Evolutionary conservation across 2,113 vertebrate species (phyloP).

Genomic region (Speoplatyrhinus poulsoni): DNA sequence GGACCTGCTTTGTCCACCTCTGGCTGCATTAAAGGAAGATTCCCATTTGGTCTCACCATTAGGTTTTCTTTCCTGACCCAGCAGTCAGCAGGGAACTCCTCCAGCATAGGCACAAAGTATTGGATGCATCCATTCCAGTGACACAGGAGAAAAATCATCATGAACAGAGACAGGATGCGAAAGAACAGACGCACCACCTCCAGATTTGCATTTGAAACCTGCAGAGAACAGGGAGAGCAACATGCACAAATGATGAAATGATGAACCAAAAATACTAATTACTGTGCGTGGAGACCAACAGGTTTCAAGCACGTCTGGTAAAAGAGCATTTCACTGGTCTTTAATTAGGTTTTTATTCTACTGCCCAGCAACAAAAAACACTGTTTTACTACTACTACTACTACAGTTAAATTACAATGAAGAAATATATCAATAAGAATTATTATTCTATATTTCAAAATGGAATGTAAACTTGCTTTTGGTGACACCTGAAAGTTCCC

Average conservation of each 20-base stretch:
- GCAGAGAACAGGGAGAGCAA: background rate
- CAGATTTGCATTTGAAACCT: slow-evolving; percentile 76
- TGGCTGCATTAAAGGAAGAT: background rate
- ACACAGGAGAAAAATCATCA: slow-evolving; percentile 78
- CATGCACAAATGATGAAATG: background rate
- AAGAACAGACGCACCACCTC: slow-evolving; percentile 72
- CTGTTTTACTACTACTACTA: no score
- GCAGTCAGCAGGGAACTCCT: slow-evolving; percentile 75
- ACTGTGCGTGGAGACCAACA: background rate
- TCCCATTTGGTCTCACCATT: slow-evolving; percentile 56
- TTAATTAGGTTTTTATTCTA: no score
- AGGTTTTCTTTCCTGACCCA: slow-evolving; percentile 77
- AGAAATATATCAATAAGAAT: no score
- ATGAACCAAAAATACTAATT: background rate
- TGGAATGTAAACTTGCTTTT: no score
- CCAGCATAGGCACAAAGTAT: slow-evolving; percentile 79
- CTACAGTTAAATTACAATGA: no score
- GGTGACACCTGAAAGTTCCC: no score
- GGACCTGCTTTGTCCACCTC: background rate
- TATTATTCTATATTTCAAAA: no score
- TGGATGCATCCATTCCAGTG: slow-evolving; percentile 82
- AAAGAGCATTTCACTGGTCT: background rate
- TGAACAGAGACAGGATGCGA: slow-evolving; percentile 70
- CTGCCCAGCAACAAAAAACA: no score
- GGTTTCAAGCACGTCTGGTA: background rate